A percentile compares a stretch with the other conserved stretches of the same genome.
Evolutionary conservation across 2,797 vertebrate species (phyloP).

Genomic region (Fundulus diaphanus): DNA sequence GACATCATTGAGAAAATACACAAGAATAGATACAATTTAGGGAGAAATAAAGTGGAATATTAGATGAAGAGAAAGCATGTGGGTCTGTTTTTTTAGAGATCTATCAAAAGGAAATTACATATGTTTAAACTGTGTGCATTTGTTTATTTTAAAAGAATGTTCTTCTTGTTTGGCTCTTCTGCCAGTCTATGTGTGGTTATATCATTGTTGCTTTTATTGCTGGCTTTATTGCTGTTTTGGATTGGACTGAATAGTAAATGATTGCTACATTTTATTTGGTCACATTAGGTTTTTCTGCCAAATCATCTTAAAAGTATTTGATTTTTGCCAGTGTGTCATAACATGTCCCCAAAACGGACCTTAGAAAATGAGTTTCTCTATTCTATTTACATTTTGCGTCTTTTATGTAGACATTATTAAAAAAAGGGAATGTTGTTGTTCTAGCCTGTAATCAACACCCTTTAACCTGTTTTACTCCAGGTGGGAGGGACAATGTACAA

Average conservation of each 20-base stretch:
- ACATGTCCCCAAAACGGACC: neutral
- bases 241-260: neutral
- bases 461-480: constrained; percentile 65
- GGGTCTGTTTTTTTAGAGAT: too few species aligned
- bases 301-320: neutral
- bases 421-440: neutral
- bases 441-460: neutral
- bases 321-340: too few species aligned
- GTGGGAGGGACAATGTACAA: constrained; percentile 99
- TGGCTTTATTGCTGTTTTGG: neutral
- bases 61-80: neutral
- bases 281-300: neutral
- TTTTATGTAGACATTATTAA: too few species aligned
- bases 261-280: neutral
- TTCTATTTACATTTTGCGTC: neutral
- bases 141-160: neutral
- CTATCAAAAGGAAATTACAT: too few species aligned
- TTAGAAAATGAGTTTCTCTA: neutral
- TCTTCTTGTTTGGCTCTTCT: neutral
- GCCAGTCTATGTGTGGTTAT: neutral
- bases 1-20: neutral
- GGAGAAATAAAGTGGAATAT: too few species aligned
- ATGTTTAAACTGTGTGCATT: neutral
- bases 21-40: too few species aligned
- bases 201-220: neutral